These are phyloP conservation scores for Hippopotamyrus pictus DNA, from an alignment of 2,797 vertebrate genomes.

Conservation along the genomic window DNA sequence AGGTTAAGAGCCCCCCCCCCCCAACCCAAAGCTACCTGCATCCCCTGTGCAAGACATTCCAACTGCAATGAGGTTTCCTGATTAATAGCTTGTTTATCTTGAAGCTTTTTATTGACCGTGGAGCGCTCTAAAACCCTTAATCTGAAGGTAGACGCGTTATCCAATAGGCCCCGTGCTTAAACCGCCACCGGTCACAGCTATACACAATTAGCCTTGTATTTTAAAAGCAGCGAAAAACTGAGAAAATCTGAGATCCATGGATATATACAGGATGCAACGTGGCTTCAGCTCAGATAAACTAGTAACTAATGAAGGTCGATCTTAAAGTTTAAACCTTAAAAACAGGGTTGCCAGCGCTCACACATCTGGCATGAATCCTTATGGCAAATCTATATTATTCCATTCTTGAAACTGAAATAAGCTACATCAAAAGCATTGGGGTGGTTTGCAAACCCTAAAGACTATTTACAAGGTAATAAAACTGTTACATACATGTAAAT, in stretches of 20 bases:
- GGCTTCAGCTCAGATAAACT: neutral
- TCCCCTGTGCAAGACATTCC: neutral
- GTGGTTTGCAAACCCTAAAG: neutral
- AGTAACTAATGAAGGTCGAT: neutral
- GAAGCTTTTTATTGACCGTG: neutral
- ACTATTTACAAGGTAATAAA: neutral
- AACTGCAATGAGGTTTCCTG: neutral
- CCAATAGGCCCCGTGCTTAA: neutral
- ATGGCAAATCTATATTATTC: neutral
- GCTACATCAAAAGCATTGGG: neutral
- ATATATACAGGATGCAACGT: neutral
- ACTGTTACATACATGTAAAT: neutral
- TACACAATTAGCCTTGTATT: neutral
- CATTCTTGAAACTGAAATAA: neutral
- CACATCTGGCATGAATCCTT: neutral
- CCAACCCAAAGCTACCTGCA: neutral
- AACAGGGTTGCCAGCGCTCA: neutral
- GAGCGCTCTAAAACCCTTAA: neutral
- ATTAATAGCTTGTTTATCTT: slow-evolving; percentile 7
- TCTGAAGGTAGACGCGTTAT: neutral
- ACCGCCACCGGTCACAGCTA: neutral
- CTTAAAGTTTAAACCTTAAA: neutral
- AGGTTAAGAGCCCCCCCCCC: neutral
- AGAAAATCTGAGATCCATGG: neutral
- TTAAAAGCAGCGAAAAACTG: neutral